A percentile compares a stretch with the other conserved stretches of the same genome.
Evolutionary conservation across 2,113 vertebrate species (phyloP).

Genomic region (Turnix velox): DNA sequence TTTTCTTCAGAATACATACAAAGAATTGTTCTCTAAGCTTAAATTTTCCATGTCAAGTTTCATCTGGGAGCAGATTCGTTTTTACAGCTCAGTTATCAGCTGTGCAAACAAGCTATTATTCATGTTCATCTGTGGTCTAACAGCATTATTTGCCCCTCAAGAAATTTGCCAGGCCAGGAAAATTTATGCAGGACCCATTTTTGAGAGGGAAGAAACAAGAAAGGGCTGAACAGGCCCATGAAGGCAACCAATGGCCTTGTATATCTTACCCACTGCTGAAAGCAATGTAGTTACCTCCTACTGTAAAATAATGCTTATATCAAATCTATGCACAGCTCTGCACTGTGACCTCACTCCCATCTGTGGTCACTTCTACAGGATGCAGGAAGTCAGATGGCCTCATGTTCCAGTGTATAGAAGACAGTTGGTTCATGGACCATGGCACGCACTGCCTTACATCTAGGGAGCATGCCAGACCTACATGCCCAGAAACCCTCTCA

Average conservation of each 20-base stretch:
- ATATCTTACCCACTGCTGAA: not conserved
- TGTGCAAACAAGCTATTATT: slow-evolving; percentile 63
- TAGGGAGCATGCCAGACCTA: not conserved
- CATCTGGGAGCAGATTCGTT: slow-evolving; percentile 52
- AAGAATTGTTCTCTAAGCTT: slow-evolving; percentile 46
- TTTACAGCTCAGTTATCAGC: slow-evolving; percentile 60
- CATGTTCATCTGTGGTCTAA: slow-evolving; percentile 55
- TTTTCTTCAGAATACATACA: not conserved
- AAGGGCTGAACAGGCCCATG: not conserved
- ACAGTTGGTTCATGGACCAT: not conserved
- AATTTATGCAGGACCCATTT: slow-evolving; percentile 20
- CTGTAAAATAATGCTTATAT: not conserved
- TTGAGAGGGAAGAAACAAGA: not conserved
- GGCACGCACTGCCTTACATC: not conserved
- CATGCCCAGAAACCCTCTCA: not conserved
- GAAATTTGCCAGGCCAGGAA: slow-evolving; percentile 39
- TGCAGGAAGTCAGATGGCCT: not conserved
- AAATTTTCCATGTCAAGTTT: slow-evolving; percentile 53
- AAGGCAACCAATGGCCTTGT: not conserved
- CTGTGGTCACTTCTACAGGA: not conserved
- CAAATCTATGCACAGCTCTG: not conserved
- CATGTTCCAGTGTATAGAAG: not conserved
- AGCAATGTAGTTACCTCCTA: not conserved
- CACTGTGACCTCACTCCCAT: not conserved
- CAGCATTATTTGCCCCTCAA: slow-evolving; percentile 46